Evolutionary conservation across 2,797 vertebrate genomes (phyloP), one percentile per base, ranked within the genome.

Genomic region (Muscicapa comitata): DNA sequence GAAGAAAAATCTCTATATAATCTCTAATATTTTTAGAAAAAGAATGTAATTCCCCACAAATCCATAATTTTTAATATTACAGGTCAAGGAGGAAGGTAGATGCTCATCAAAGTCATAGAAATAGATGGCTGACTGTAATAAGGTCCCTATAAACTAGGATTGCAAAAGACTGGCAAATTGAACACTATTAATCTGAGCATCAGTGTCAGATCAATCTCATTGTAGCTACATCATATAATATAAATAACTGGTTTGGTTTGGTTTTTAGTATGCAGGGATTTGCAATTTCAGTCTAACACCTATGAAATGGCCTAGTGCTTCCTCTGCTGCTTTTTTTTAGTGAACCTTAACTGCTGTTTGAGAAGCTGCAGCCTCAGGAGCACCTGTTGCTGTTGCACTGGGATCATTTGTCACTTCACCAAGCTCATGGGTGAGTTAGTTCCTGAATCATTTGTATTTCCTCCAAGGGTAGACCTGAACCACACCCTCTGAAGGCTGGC

Each of bases 301-400:
- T 45, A 3, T 67, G 53, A 72, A 84, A 51, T 48, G 31, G 37
- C 48, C 43, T 40, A 48, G n/a, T 55, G 4, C 26, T 53, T 81
- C 17, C 67, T 76, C 51, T 91, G 25, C 43, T 65, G 6, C 17
- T 38, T 15, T 51, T 54, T 80, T 70, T 65, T 61, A 0, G 0
- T 73, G 55, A 62, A 17, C 40, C 20, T 81, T 83, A 19, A 8
- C 14, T 80, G 54, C 47, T 57, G 6, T 42, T 80, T 92, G 73
- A 11, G 47, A n/a, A 43, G 29, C 70, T 78, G 51, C 35, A 74
- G 26, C 40, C 68, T 74, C 50, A 47, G 86, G 53, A 63, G 20
- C 5, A 1, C 35, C 17, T 2, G 0, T 33, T 0, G 0, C 54
- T 80, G 29, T 50, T 80, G 73, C 47, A 31, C 50, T n/a, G 42